These are phyloP conservation scores for Mythimna lalbum DNA, from an alignment of 2,888 invertebrate species.

Conservation along the genomic window DNA sequence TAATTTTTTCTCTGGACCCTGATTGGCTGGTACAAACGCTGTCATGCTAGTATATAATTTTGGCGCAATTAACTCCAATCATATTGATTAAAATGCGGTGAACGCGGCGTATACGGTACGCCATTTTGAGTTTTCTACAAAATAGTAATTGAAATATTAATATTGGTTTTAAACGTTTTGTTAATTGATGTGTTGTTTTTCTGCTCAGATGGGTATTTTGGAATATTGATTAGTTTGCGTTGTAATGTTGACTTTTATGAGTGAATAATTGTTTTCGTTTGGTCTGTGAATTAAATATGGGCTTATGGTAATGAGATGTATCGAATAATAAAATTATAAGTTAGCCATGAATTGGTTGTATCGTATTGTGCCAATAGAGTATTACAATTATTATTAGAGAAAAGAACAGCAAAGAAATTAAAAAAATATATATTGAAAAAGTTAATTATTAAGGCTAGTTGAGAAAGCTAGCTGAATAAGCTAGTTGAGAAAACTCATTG, in stretches of 20 bases:
- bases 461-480: too few species aligned
- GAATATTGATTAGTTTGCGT: conserved; percentile 3
- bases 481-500: too few species aligned
- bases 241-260: not conserved
- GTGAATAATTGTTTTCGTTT: not conserved
- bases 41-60: conserved; percentile 61
- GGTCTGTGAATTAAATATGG: not conserved
- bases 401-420: too few species aligned
- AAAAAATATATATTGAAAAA: too few species aligned
- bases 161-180: conserved; percentile 30
- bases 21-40: conserved; percentile 55
- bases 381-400: too few species aligned
- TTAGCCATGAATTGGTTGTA: too few species aligned
- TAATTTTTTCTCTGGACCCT: conserved; percentile 27
- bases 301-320: not conserved
- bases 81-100: conserved; percentile 62
- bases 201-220: conserved; percentile 6
- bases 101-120: conserved; percentile 18
- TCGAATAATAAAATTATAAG: not conserved
- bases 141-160: conserved; percentile 40
- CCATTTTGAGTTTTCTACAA: conserved; percentile 43
- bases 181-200: conserved; percentile 18
- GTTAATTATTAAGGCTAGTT: too few species aligned
- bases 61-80: conserved; percentile 61
- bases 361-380: too few species aligned